Conservation (phyloP, 1,140 invertebrate genomes). For the Acromyrmex heyeri region DNA sequence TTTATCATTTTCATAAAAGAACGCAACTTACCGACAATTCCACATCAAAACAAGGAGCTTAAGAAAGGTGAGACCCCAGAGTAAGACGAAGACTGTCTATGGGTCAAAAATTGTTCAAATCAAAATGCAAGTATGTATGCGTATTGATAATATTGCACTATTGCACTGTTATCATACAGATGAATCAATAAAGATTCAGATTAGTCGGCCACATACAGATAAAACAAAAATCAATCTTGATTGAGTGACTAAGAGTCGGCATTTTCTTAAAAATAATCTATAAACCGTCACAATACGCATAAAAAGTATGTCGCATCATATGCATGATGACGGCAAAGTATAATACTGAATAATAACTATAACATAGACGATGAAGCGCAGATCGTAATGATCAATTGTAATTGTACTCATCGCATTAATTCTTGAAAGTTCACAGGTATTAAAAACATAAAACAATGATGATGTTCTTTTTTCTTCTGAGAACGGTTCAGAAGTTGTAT, state of each 20-base stretch:
- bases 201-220: slow-evolving; percentile 46
- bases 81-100: slow-evolving; percentile 38
- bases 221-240: slow-evolving; percentile 48
- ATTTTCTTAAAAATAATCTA: no score
- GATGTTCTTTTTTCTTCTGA: background rate
- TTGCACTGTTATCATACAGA: background rate
- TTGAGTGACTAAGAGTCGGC: background rate
- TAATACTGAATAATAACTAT: slow-evolving; percentile 3
- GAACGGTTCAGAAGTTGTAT: background rate
- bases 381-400: slow-evolving; percentile 12
- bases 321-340: background rate
- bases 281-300: no score
- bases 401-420: slow-evolving; percentile 22
- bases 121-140: background rate
- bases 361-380: background rate
- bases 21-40: slow-evolving; percentile 38
- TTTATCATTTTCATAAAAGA: background rate
- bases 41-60: slow-evolving; percentile 36
- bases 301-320: background rate
- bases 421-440: slow-evolving; percentile 3
- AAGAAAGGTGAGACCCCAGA: slow-evolving; percentile 16
- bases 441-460: background rate
- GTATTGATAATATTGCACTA: slow-evolving; percentile 51
- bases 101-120: background rate
- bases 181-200: slow-evolving; percentile 11